Conservation (phyloP, 2,888 invertebrate species). For the Lymantria monacha region DNA sequence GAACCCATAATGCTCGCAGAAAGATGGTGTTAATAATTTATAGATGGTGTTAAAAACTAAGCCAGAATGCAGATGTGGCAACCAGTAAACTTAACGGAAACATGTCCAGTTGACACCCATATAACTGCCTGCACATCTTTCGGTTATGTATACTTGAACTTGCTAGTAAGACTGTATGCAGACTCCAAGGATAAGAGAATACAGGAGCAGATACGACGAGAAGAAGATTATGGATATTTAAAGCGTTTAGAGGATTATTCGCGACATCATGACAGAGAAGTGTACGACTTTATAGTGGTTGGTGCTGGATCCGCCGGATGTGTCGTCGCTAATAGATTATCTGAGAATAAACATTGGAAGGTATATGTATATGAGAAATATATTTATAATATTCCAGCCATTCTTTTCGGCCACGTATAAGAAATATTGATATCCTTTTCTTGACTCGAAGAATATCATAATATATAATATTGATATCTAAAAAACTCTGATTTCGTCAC, state of each 20-base stretch:
- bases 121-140: not conserved
- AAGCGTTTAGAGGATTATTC: constrained; percentile 7
- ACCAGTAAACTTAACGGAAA: not conserved
- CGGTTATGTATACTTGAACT: not conserved
- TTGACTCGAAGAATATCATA: no score
- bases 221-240: constrained; percentile 26
- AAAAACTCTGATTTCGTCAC: no score
- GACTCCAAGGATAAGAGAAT: not conserved
- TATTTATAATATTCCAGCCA: no score
- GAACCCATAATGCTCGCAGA: no score
- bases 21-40: no score
- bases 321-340: no score
- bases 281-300: constrained; percentile 62
- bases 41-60: no score
- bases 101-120: not conserved
- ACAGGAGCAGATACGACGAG: constrained; percentile 14
- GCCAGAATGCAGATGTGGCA: constrained; percentile 57
- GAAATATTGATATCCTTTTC: no score
- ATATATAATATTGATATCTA: no score
- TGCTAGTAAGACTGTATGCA: not conserved
- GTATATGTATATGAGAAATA: constrained; percentile 34
- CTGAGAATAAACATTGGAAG: constrained; percentile 48
- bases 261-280: constrained; percentile 15
- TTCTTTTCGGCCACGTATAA: no score
- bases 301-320: no score